Evolutionary conservation across 64 coral and sea anemone genomes (phyloP), one percentile per base, ranked within the genome.

Genomic region (Platygyra sinensis): DNA sequence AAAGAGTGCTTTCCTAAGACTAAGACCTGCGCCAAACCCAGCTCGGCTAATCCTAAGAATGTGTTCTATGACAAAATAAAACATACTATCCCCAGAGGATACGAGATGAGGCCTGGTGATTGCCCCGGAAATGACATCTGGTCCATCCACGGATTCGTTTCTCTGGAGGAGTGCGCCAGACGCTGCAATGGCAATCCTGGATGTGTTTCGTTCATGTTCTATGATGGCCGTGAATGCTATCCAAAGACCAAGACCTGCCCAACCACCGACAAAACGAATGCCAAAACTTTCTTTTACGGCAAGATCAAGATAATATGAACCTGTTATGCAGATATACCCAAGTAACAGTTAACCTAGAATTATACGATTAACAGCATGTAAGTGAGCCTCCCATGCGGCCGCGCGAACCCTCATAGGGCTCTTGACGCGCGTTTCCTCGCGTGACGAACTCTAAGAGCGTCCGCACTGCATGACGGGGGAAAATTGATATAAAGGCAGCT

Each of bases 81-180:
- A n/a, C n/a, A n/a, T n/a, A n/a, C n/a, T n/a, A n/a, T 18, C 11
- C 61, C 15, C 7, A 18, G 10, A 2, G 64, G 83, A 31, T 89
- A 38, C 60, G 57, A 60, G 0, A 79, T 67, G 87, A 77, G 87
- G 7, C 87, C 87, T n/a, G 87, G 87, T 11, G 87, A 89, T 22
- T 89, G 87, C 36, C 60, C 60, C 0, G 87, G 87, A 50, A 89
- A 71, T 39, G 75, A 89, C 30, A 64, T 89, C 31, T 89, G 75
- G 87, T 8, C 73, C 32, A 38, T 89, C 16, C 30, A 79, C 19
- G 87, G 87, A 31, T 62, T 62, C 5, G 32, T 38, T 27, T 32
- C 52, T 30, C 59, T 89, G 31, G 22, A 38, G 6, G 87, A 78
- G 60, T 89, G 87, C 57, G 75, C 87, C 1, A 67, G 28, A 19